Conservation (phyloP, 2,113 vertebrate species). For the Sitta europaea region DNA sequence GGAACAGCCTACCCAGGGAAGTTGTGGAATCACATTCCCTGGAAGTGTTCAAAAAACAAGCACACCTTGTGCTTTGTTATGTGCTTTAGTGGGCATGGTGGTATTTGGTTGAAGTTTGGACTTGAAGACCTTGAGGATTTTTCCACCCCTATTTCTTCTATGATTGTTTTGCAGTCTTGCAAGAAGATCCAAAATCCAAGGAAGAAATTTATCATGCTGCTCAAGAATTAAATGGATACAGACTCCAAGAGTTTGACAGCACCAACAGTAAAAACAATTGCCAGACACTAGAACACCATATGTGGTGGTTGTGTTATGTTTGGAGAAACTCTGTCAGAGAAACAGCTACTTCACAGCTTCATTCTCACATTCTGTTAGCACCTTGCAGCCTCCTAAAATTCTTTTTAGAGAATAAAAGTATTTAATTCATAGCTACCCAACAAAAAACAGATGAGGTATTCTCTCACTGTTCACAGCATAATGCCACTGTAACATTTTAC, state of each 20-base stretch:
- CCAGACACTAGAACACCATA: neutral
- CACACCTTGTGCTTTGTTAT: neutral
- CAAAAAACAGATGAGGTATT: neutral
- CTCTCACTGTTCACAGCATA: neutral
- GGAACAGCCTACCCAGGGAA: neutral
- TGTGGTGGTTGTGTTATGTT: neutral
- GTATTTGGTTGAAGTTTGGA: neutral
- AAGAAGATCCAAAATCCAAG: conserved; percentile 77
- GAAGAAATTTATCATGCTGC: conserved; percentile 76
- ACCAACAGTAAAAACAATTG: neutral
- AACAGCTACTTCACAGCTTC: conserved; percentile 31
- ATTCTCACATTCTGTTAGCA: conserved; percentile 3
- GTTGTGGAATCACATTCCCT: neutral
- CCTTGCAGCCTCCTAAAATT: neutral
- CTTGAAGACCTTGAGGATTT: neutral
- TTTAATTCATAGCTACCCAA: neutral
- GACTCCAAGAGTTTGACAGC: neutral
- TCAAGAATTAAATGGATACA: conserved; percentile 46
- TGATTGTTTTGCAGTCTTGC: conserved; percentile 67
- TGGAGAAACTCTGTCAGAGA: neutral
- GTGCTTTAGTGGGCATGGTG: neutral
- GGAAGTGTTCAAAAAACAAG: neutral
- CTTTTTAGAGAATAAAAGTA: neutral
- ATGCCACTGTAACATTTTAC: neutral
- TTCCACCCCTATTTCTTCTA: neutral